phyloP scores from a whole-genome alignment of 2,888 invertebrate genomes.

The Phragmatobia fuliginosa region DNA sequence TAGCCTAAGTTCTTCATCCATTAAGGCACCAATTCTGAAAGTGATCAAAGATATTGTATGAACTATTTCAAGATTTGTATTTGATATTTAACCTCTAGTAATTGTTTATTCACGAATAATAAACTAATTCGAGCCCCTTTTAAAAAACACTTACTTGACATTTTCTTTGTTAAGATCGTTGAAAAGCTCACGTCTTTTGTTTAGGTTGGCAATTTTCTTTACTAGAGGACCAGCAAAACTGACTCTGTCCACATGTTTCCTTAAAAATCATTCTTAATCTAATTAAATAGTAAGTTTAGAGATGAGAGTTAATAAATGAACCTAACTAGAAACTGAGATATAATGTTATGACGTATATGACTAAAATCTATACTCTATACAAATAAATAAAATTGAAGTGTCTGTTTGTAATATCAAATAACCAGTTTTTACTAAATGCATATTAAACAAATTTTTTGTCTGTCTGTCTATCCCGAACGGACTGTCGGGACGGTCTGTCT shows the following conservation, averaged over 20 bases:
- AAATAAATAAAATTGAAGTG: too few relatives aligned
- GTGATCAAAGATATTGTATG: neutral
- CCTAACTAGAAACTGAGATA: too few relatives aligned
- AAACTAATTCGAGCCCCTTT: neutral
- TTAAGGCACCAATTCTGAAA: slow-evolving; percentile 2
- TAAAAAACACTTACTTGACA: neutral
- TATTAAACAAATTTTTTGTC: too few relatives aligned
- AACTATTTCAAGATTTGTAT: neutral
- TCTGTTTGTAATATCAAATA: too few relatives aligned
- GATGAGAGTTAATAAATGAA: too few relatives aligned
- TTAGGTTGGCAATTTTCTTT: slow-evolving; percentile 58
- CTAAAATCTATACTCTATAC: too few relatives aligned
- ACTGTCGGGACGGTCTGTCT: too few relatives aligned
- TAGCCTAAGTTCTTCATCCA: slow-evolving; percentile 16
- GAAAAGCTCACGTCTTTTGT: slow-evolving; percentile 8
- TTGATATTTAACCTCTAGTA: neutral
- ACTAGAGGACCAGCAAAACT: slow-evolving; percentile 75
- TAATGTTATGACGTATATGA: too few relatives aligned
- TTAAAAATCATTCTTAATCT: slow-evolving; percentile 31
- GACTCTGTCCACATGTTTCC: slow-evolving; percentile 64
- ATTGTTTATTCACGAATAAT: neutral
- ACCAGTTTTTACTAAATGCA: too few relatives aligned
- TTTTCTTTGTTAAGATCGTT: neutral
- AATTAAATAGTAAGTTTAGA: too few relatives aligned
- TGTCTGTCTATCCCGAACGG: too few relatives aligned